Percentiles rank a stretch among this genome's conserved stretches.
Conservation (phyloP, 2,797 vertebrate species). For the Pantherophis vulpinus region DNA sequence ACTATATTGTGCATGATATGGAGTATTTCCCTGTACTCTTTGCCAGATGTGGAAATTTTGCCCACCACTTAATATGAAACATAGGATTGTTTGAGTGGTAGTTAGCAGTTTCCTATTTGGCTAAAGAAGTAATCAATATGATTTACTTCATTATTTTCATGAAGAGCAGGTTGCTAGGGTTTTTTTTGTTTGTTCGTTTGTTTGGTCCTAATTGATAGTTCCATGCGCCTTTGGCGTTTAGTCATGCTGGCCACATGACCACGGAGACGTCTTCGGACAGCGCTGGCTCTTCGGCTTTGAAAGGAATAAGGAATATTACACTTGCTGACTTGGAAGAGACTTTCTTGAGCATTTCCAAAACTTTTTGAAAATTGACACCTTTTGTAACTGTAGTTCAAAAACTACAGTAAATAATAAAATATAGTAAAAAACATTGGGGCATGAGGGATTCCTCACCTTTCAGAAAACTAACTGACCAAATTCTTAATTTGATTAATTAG, state of each 20-base stretch:
- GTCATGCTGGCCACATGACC: too few relatives aligned
- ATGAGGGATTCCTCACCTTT: too few relatives aligned
- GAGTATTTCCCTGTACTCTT: not conserved
- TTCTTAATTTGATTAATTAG: too few relatives aligned
- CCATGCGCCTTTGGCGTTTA: too few relatives aligned
- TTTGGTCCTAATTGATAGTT: not conserved
- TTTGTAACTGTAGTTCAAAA: not conserved
- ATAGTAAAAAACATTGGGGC: not conserved
- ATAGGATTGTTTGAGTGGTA: not conserved
- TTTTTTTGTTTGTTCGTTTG: not conserved
- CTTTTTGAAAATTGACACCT: not conserved
- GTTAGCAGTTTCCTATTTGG: not conserved
- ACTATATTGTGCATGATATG: not conserved
- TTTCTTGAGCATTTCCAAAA: not conserved
- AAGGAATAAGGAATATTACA: not conserved
- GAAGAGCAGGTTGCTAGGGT: not conserved
- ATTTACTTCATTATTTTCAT: not conserved
- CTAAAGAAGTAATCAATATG: not conserved
- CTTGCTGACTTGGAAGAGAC: conserved; percentile 1
- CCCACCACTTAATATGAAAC: not conserved
- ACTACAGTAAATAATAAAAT: too few relatives aligned
- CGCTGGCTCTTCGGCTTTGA: too few relatives aligned
- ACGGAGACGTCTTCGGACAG: too few relatives aligned
- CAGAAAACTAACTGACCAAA: too few relatives aligned
- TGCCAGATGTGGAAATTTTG: not conserved